Percentiles rank a stretch among this genome's conserved stretches.
phyloP scores from a whole-genome alignment of 2,888 invertebrate species.

The Melikaiella ostensackeni region DNA sequence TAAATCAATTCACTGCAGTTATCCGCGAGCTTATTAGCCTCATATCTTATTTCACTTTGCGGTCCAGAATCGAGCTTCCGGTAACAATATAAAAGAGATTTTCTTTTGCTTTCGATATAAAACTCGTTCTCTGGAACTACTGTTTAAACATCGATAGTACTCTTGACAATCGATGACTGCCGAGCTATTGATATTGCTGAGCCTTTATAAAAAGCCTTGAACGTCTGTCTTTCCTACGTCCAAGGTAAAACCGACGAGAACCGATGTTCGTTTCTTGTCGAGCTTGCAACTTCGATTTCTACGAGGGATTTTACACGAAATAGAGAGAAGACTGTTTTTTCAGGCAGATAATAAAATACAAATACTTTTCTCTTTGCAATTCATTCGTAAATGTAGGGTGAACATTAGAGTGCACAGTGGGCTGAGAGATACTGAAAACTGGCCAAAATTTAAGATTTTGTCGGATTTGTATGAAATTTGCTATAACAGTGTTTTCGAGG shows the following conservation, averaged over 20 bases:
- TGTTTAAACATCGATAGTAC: conserved; percentile 13
- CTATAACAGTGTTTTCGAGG: no score
- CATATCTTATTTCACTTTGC: neutral
- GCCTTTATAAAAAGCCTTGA: conserved; percentile 8
- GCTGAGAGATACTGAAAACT: no score
- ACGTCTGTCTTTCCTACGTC: conserved; percentile 3
- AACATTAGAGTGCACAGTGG: no score
- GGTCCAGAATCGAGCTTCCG: neutral
- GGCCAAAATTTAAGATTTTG: no score
- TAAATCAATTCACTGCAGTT: conserved; percentile 21
- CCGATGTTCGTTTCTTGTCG: conserved; percentile 23
- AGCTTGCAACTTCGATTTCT: conserved; percentile 13
- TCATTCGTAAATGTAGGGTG: neutral
- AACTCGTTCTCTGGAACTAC: conserved; percentile 11
- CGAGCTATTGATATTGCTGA: conserved; percentile 16
- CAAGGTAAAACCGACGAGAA: neutral
- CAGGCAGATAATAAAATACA: neutral
- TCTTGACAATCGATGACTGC: neutral
- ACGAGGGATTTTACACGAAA: neutral
- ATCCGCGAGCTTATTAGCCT: neutral
- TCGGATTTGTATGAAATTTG: no score
- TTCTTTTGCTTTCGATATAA: conserved; percentile 2
- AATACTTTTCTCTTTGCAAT: neutral
- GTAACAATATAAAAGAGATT: neutral
- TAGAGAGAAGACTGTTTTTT: neutral